Evolutionary conservation across 1,140 invertebrate species (phyloP).

Genomic region (Chelonus insularis): DNA sequence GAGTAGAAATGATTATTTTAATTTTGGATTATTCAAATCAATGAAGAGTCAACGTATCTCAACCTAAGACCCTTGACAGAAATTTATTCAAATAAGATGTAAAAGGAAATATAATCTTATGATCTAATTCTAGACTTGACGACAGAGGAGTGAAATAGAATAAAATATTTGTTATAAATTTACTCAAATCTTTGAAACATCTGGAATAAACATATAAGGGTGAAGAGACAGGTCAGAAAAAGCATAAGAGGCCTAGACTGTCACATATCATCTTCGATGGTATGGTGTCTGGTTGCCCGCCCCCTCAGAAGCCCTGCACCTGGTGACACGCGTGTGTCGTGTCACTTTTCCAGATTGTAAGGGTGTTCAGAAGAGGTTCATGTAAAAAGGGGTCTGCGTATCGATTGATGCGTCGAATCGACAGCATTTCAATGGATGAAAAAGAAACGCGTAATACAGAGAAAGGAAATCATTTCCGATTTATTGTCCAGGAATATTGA

Average conservation of each 20-base stretch:
- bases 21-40: no score
- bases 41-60: no score
- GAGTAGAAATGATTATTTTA: no score
- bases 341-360: conserved; percentile 3
- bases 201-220: no score
- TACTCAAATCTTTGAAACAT: no score
- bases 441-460: conserved; percentile 4
- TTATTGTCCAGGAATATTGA: not conserved
- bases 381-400: conserved; percentile 23
- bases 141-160: no score
- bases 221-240: no score
- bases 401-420: conserved; percentile 15
- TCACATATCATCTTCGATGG: not conserved
- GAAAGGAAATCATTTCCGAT: conserved; percentile 12
- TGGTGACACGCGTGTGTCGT: conserved; percentile 11
- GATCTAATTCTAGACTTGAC: no score
- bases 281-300: conserved; percentile 10
- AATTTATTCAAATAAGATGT: no score
- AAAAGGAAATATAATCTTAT: no score
- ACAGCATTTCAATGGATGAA: not conserved
- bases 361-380: not conserved
- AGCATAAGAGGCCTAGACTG: not conserved
- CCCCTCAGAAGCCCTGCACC: conserved; percentile 16
- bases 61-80: no score
- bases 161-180: no score